Base-by-base conservation (phyloP, 2,113 vertebrate species). In the Scytalopus superciliaris region DNA sequence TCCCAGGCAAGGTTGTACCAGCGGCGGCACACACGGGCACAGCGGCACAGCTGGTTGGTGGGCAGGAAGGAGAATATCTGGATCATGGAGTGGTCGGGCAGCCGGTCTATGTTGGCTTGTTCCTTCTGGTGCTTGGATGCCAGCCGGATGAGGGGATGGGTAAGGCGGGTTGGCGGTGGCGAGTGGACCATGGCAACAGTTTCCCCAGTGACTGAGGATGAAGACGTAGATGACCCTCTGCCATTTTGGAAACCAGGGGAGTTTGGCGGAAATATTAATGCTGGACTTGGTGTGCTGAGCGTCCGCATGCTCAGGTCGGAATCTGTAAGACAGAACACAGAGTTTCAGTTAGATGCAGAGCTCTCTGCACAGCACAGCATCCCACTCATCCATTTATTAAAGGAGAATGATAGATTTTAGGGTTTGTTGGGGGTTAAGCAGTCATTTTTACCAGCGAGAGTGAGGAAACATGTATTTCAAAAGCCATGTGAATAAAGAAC, bases 1-100 rank as follows among this genome's bases (percentile, higher is more conserved):
- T 99, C 99, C 99, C 99, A 99, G 37, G 99, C 98, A 90, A 99
- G 98, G 97, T 99, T 99, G 97, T 99, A 99, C 99, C 99, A 99
- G 96, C 99, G 99, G 63, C 98, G 98, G 70, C 99, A 99, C 14
- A 99, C 99, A 0, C 99, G 98, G 2, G 99, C 98, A 2, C 99
- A 99, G 83, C 99, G 99, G 96, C 99, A 99, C 91, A 99, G 98
- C 98, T 99, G 99, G 90, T 99, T 99, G 96, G 99, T 99, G 45
- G 99, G 98, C 68, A 99, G 98, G 86, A 99, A 99, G 87, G 99
- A 98, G 94, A 99, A 98, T 93, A 99, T 96, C 87, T 99, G 99
- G 76, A 99, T 96, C 85, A 99, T 96, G 68, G 96, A 86, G 60
- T 98, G 98, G 96, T 99, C 99, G 0, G 99, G 99, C 30, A 99